Percentiles rank a stretch among this genome's conserved stretches.
These are phyloP conservation scores for Chondrilla cf. caribensis DNA, from an alignment of 37 sponge, comb jelly and placozoan species.

Conservation along the genomic window DNA sequence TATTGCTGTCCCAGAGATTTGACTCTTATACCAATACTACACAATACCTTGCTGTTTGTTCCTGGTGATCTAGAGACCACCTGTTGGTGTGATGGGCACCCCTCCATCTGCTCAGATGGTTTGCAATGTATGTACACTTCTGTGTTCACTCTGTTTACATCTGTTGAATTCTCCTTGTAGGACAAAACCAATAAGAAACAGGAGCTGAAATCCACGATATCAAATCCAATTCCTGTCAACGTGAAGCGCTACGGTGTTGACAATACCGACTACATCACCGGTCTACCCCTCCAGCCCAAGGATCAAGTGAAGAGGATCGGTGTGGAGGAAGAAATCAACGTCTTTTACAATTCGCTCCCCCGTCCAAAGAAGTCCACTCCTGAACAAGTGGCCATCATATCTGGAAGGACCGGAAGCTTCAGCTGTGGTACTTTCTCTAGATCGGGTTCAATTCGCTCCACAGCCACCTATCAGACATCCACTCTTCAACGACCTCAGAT, in stretches of 20 bases:
- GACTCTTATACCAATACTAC: too few species aligned
- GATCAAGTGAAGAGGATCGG: not conserved
- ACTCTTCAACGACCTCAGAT: not conserved
- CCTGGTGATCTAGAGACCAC: too few species aligned
- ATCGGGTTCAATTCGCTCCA: not conserved
- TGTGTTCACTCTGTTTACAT: not conserved
- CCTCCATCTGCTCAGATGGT: too few species aligned
- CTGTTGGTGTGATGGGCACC: too few species aligned
- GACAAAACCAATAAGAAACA: not conserved
- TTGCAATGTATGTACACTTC: too few species aligned
- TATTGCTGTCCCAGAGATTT: too few species aligned
- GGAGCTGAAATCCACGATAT: not conserved
- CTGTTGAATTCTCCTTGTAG: not conserved
- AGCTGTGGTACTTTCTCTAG: not conserved
- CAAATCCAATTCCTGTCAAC: slow-evolving; percentile 1
- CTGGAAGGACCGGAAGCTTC: not conserved
- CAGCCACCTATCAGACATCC: not conserved
- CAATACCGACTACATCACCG: slow-evolving; percentile 23
- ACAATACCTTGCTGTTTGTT: too few species aligned
- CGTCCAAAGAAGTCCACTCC: slow-evolving; percentile 23
- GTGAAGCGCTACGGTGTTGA: slow-evolving; percentile 33
- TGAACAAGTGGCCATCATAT: slow-evolving; percentile 13
- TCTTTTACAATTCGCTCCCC: slow-evolving; percentile 8
- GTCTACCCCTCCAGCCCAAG: not conserved
- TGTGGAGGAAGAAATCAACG: slow-evolving; percentile 8